Evolutionary conservation across 1,140 invertebrate genomes (phyloP), one percentile per base, ranked within the genome.

Genomic region (Sycobia sp.): DNA sequence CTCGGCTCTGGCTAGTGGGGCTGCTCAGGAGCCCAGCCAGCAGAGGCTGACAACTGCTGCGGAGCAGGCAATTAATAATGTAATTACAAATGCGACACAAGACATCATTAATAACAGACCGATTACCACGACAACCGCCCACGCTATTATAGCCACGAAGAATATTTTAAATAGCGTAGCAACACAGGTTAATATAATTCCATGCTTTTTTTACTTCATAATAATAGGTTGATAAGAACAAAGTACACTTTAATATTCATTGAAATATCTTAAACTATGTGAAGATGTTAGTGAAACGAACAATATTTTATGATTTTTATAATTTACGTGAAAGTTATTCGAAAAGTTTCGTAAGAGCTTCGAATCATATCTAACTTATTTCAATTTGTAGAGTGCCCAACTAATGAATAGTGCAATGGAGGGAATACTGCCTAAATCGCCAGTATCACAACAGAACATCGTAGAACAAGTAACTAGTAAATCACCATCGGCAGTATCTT

Each of bases 361-460:
- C n/a, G n/a, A n/a, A n/a, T n/a, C n/a, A n/a, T n/a, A n/a, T n/a
- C n/a, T n/a, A n/a, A n/a, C n/a, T n/a, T n/a, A 49, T 49, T 14
- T 16, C 32, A 9, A 32, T 13, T 51, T 58, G 44, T 20, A 82
- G 58, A 82, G 80, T 46, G 80, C 80, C 0, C 76, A 81, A 25
- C 47, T 82, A 4, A 82, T 82, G 78, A 81, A 79, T 62, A 76
- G 64, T 23, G 74, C 79, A 0, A 81, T 81, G 79, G 79, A 81
- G 55, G 78, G 69, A 2, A 80, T 81, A 34, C 58, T 82, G 13
- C 79, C 80, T 0, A 81, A 81, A 61, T 79, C 79, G 5, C 80
- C 80, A 7, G 60, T 73, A 0, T 66, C 69, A 14, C 73, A 72
- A 57, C 74, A 69, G 23, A 73, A 63, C 0, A 80, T 81, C 1